Evolutionary conservation across 2,113 vertebrate genomes (phyloP).

Genomic region (Neopipo cinnamomea): DNA sequence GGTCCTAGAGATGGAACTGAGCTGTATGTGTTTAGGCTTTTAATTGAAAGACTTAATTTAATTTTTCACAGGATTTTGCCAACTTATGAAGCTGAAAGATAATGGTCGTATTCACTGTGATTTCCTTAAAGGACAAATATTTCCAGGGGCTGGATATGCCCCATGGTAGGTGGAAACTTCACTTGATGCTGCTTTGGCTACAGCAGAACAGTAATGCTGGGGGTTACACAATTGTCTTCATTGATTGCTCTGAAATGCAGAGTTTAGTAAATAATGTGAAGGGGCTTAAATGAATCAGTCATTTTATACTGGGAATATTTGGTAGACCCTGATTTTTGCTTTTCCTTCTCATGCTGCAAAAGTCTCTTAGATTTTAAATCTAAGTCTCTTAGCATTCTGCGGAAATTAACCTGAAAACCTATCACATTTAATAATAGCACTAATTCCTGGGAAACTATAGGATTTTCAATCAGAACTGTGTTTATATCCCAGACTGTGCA

Average conservation of each 20-base stretch:
- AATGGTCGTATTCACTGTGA: neutral
- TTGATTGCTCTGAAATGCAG: neutral
- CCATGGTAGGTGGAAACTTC: neutral
- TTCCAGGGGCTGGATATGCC: neutral
- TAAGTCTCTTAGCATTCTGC: neutral
- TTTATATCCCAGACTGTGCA: neutral
- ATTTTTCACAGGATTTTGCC: neutral
- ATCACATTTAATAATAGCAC: neutral
- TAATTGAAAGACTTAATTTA: neutral
- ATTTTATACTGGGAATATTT: neutral
- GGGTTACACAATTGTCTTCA: neutral
- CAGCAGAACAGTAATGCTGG: neutral
- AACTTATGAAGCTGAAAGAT: neutral
- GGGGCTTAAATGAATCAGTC: neutral
- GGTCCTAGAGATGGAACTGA: neutral
- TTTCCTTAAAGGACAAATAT: neutral
- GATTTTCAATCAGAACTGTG: neutral
- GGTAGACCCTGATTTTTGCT: neutral
- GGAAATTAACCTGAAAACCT: neutral
- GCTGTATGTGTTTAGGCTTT: neutral
- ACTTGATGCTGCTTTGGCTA: neutral
- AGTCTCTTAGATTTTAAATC: neutral
- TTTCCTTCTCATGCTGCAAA: neutral
- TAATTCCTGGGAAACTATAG: neutral
- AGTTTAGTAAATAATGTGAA: neutral